These are phyloP conservation scores for Microctenopoma stevenorrisi DNA, from an alignment of 2,797 vertebrate genomes.

Conservation along the genomic window DNA sequence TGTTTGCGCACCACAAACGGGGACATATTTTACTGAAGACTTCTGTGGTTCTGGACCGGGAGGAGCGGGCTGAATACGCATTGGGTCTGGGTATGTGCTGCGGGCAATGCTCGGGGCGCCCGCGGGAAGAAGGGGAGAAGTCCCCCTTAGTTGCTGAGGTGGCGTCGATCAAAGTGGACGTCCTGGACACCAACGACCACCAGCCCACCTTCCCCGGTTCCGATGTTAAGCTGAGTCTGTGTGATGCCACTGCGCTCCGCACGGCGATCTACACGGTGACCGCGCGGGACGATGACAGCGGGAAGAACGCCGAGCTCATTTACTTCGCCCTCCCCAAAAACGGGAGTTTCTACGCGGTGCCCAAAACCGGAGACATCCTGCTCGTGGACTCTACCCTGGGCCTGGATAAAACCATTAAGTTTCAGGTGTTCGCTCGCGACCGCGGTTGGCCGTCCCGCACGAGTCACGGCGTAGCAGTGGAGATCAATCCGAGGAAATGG, in stretches of 20 bases:
- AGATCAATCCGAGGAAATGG: constrained; percentile 83
- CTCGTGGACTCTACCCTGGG: constrained; percentile 89
- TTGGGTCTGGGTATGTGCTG: constrained; percentile 85
- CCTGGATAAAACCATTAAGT: constrained; percentile 80
- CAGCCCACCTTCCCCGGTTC: constrained; percentile 80
- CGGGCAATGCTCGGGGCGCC: constrained; percentile 48
- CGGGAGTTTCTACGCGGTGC: constrained; percentile 89
- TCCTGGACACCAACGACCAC: constrained; percentile 91
- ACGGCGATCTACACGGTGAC: constrained; percentile 83
- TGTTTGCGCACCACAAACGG: constrained; percentile 85
- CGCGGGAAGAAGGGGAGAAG: constrained; percentile 32
- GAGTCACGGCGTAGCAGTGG: constrained; percentile 82
- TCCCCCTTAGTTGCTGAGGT: constrained; percentile 66
- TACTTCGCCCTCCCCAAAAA: constrained; percentile 86
- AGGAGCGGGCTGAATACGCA: constrained; percentile 82
- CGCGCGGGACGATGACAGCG: constrained; percentile 86
- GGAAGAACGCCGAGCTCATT: constrained; percentile 88
- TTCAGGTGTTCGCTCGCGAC: constrained; percentile 87
- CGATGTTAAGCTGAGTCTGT: constrained; percentile 81
- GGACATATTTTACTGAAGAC: constrained; percentile 87
- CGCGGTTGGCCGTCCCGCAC: constrained; percentile 86
- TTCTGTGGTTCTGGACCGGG: constrained; percentile 85
- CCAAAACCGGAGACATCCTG: constrained; percentile 89
- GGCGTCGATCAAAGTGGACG: constrained; percentile 85
- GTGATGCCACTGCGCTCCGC: constrained; percentile 87